Evolutionary conservation across 2,797 vertebrate genomes (phyloP).

Genomic region (Clarias fuscus): DNA sequence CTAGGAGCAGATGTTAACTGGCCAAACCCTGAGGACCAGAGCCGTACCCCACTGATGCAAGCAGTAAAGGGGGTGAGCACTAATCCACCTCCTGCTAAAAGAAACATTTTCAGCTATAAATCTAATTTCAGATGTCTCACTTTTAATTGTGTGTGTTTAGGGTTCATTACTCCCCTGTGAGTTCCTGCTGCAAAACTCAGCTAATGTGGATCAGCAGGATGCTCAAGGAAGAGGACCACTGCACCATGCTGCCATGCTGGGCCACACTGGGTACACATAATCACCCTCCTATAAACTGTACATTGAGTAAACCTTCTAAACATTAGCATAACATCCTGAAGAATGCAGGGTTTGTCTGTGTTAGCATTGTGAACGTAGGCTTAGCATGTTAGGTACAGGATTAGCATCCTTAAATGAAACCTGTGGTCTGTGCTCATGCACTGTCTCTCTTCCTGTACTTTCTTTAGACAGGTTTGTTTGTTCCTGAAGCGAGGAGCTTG

Average conservation of each 20-base stretch:
- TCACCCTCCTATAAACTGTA: neutral
- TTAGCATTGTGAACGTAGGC: neutral
- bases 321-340: neutral
- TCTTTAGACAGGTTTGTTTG: slow-evolving; percentile 81
- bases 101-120: too few species aligned
- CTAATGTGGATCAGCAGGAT: slow-evolving; percentile 92
- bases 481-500: slow-evolving; percentile 86
- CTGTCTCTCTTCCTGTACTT: neutral
- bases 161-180: slow-evolving; percentile 93
- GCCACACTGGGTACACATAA: slow-evolving; percentile 86
- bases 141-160: slow-evolving; percentile 64
- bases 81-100: neutral
- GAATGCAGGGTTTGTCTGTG: neutral
- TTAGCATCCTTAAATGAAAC: neutral
- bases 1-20: slow-evolving; percentile 95
- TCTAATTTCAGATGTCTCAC: neutral
- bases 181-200: slow-evolving; percentile 95
- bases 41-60: slow-evolving; percentile 91
- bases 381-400: neutral
- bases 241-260: slow-evolving; percentile 92
- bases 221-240: slow-evolving; percentile 87
- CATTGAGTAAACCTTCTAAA: neutral
- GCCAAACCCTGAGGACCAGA: slow-evolving; percentile 85
- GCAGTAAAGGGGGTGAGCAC: slow-evolving; percentile 88
- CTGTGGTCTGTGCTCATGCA: neutral